Conservation (phyloP, 2,113 vertebrate species). For the Pelmatolapia mariae region DNA sequence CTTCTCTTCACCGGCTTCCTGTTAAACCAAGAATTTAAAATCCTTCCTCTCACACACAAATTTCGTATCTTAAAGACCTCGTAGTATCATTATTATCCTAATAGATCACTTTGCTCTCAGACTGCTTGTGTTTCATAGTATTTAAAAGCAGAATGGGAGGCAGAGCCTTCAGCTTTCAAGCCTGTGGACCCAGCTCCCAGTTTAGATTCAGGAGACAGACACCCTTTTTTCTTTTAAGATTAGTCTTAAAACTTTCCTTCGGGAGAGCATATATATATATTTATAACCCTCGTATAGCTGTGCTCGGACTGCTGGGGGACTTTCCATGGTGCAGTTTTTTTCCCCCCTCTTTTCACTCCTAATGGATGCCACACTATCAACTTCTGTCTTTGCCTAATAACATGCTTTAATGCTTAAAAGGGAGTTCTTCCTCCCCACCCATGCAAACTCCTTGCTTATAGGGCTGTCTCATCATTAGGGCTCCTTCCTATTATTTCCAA, state of each 20-base stretch:
- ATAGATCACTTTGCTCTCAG: background rate
- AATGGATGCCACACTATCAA: background rate
- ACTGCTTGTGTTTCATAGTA: accelerated
- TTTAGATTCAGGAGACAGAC: background rate
- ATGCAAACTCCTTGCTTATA: background rate
- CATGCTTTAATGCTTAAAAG: background rate
- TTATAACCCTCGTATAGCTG: background rate
- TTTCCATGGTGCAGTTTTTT: background rate
- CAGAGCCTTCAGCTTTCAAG: background rate
- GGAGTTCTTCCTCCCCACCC: background rate
- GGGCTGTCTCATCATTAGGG: accelerated
- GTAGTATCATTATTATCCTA: background rate
- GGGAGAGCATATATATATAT: background rate
- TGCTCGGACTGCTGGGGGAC: background rate
- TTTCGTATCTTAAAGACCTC: background rate
- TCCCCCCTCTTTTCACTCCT: background rate
- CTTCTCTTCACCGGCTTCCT: background rate
- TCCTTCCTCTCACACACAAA: background rate
- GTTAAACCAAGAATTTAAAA: background rate
- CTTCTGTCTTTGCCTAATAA: background rate
- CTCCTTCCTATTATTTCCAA: background rate
- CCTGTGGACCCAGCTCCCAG: accelerated
- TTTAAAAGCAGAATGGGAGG: background rate
- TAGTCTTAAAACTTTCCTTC: background rate
- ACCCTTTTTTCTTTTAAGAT: background rate